These are phyloP conservation scores for Pygoscelis antarcticus DNA, from an alignment of 2,113 vertebrate genomes.

Conservation along the genomic window DNA sequence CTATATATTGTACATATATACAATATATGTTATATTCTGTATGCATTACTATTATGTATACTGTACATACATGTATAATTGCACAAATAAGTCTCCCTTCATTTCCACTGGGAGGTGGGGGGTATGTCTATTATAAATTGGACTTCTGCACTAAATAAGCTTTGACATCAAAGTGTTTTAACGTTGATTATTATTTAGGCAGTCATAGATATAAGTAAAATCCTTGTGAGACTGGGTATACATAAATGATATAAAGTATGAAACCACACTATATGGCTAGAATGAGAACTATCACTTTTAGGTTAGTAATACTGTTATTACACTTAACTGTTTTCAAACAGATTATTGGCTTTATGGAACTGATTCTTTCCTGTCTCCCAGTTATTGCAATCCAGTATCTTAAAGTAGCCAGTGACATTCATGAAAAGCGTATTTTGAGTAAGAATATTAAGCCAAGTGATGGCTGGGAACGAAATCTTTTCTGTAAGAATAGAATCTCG, in stretches of 20 bases:
- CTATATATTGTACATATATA: not conserved
- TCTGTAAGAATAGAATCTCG: slow-evolving; percentile 38
- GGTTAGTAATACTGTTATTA: not conserved
- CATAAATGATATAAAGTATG: not conserved
- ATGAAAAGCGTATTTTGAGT: not conserved
- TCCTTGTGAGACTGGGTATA: not conserved
- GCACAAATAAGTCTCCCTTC: not conserved
- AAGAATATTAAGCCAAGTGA: not conserved
- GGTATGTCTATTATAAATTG: not conserved
- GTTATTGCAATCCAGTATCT: not conserved
- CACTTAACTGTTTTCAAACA: not conserved
- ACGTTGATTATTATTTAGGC: not conserved
- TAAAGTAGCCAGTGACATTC: not conserved
- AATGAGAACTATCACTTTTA: not conserved
- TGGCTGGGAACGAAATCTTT: slow-evolving; percentile 9
- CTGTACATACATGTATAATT: not conserved
- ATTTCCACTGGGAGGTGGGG: not conserved
- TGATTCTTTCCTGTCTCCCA: not conserved
- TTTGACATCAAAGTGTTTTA: not conserved
- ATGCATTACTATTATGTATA: not conserved
- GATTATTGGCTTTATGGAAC: not conserved
- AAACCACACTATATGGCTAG: not conserved
- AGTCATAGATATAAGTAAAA: not conserved
- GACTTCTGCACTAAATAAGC: not conserved
- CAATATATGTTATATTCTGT: not conserved